These are phyloP conservation scores for Pyrrhosoma nymphula DNA, from an alignment of 2,888 invertebrate species.

Conservation along the genomic window DNA sequence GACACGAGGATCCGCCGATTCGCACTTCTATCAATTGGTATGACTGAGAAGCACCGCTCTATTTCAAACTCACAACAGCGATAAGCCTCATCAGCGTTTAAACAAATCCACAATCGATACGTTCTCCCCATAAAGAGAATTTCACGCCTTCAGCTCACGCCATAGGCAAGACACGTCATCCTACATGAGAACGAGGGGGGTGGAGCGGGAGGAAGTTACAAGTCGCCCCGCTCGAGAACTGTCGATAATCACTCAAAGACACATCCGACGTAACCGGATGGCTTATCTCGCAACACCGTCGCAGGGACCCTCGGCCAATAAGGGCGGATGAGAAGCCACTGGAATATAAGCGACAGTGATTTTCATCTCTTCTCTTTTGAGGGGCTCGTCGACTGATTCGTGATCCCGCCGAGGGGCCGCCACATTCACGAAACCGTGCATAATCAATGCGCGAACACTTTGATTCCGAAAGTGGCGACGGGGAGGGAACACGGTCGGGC, in stretches of 20 bases:
- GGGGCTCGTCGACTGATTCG: background rate
- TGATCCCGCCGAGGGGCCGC: background rate
- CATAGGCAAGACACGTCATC: background rate
- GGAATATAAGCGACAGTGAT: background rate
- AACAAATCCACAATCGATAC: background rate
- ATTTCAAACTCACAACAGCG: too few relatives aligned
- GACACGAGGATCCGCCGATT: too few relatives aligned
- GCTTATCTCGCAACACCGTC: background rate
- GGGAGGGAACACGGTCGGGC: background rate
- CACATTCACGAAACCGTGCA: slow-evolving; percentile 1
- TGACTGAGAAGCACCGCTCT: too few relatives aligned
- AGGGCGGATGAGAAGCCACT: background rate
- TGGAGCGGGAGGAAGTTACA: background rate
- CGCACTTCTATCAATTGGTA: too few relatives aligned
- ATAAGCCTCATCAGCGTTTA: background rate
- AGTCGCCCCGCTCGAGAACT: background rate
- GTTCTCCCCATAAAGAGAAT: background rate
- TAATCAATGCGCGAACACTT: slow-evolving; percentile 2
- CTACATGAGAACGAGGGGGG: background rate
- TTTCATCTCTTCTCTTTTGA: background rate
- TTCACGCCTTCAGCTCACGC: background rate
- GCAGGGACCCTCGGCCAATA: background rate
- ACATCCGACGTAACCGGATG: background rate
- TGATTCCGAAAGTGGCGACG: background rate
- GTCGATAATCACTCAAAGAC: background rate